These are phyloP conservation scores for Anolis sagrei DNA, from an alignment of 2,113 vertebrate genomes.

Conservation along the genomic window DNA sequence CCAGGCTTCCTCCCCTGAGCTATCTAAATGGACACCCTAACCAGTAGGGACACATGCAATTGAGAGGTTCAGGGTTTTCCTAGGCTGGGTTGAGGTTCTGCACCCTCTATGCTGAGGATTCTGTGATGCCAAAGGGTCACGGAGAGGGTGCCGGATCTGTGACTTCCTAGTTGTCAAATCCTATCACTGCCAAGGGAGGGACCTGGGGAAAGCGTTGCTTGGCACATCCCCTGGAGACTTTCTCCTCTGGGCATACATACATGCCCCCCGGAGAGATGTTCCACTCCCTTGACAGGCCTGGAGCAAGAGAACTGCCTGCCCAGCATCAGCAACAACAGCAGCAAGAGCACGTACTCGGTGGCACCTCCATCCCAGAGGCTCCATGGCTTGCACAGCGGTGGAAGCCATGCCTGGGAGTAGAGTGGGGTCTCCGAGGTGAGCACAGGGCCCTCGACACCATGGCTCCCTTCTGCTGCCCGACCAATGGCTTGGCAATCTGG, in stretches of 20 bases:
- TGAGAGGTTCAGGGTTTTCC: neutral
- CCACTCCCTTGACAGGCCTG: neutral
- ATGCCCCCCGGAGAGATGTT: no score
- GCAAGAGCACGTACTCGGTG: neutral
- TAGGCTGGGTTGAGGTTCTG: no score
- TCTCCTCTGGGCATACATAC: neutral
- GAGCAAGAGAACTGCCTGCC: neutral
- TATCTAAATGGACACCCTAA: neutral
- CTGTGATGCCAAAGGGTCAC: neutral
- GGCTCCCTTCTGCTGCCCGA: neutral
- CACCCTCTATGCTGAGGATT: no score
- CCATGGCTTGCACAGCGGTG: no score
- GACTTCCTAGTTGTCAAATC: no score
- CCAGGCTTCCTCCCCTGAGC: neutral
- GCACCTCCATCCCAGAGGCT: neutral
- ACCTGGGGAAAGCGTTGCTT: no score
- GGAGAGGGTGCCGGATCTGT: neutral
- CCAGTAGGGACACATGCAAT: no score
- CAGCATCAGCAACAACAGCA: neutral
- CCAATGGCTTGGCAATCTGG: neutral
- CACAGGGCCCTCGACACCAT: no score
- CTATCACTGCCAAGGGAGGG: no score
- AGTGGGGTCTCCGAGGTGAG: no score
- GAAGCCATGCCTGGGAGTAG: no score
- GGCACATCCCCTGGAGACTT: no score